Percentiles rank a stretch among this genome's conserved stretches.
Evolutionary conservation across 2,797 vertebrate genomes (phyloP).

Genomic region (Notolepis coatsorum): DNA sequence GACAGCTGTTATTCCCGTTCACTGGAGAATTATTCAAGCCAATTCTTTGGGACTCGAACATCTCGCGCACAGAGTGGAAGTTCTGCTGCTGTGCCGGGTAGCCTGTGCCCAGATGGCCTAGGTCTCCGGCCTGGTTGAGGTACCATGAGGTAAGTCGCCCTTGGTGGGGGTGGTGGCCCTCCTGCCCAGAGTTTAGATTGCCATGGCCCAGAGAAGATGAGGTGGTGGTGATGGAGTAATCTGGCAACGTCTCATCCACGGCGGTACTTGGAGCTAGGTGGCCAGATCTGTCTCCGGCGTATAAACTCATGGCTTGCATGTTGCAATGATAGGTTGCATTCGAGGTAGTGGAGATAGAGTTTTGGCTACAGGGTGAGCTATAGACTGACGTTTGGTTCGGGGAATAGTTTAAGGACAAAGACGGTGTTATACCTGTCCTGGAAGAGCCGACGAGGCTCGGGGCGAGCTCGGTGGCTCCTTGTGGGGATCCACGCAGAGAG

Average conservation of each 20-base stretch:
- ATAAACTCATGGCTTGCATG: constrained; percentile 97
- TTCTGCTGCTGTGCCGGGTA: constrained; percentile 94
- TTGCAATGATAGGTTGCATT: constrained; percentile 95
- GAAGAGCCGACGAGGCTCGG: constrained; percentile 79
- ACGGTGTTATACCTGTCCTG: constrained; percentile 84
- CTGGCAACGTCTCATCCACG: constrained; percentile 92
- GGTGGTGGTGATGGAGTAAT: constrained; percentile 89
- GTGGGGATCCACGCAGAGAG: constrained; percentile 91
- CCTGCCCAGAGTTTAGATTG: constrained; percentile 86
- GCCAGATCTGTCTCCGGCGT: constrained; percentile 89
- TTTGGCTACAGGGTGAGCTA: constrained; percentile 91
- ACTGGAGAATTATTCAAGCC: constrained; percentile 93
- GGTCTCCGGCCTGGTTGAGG: constrained; percentile 93
- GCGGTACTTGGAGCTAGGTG: constrained; percentile 82
- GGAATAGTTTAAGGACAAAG: constrained; percentile 87
- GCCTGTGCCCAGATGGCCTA: constrained; percentile 88
- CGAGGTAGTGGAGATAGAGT: constrained; percentile 85
- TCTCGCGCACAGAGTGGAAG: constrained; percentile 93
- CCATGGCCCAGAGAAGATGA: constrained; percentile 82
- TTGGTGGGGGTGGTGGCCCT: constrained; percentile 89
- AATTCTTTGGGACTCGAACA: constrained; percentile 94
- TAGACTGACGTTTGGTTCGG: constrained; percentile 88
- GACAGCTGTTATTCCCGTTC: constrained; percentile 95
- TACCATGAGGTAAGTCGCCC: constrained; percentile 95
- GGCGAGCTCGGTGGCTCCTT: constrained; percentile 83